Evolutionary conservation across 2,797 vertebrate genomes (phyloP).

Genomic region (Paguma larvata): DNA sequence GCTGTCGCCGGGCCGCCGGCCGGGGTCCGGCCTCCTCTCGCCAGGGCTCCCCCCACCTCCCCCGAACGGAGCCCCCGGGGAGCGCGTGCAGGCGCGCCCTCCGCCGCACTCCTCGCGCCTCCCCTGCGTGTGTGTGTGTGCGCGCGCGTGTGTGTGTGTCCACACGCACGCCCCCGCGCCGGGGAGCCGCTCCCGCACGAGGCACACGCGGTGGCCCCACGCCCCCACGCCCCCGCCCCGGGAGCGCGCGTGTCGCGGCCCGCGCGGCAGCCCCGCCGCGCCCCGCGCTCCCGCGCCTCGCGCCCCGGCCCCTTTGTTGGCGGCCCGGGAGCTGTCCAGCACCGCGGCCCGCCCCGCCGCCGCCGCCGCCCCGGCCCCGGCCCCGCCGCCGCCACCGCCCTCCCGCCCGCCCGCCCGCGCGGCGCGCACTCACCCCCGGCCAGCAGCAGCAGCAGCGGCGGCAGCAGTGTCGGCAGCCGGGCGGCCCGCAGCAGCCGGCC

Average conservation of each 20-base stretch:
- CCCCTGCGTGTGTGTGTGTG: not conserved
- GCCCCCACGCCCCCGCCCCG: not conserved
- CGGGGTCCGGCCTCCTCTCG: not conserved
- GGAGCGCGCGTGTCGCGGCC: not conserved
- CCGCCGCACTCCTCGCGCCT: not conserved
- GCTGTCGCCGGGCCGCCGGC: not conserved
- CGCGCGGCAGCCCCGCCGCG: not conserved
- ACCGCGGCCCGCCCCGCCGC: not conserved
- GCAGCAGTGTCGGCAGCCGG: slow-evolving; percentile 13
- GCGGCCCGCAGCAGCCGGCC: slow-evolving; percentile 63
- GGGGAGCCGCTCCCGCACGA: not conserved
- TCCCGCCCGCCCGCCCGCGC: not conserved
- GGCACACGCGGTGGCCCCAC: not conserved
- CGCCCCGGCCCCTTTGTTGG: slow-evolving; percentile 75
- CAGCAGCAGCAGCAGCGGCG: not conserved
- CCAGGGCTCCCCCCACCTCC: too few species aligned
- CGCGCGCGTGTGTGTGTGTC: not conserved
- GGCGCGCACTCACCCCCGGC: slow-evolving; percentile 76
- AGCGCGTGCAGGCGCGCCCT: not conserved
- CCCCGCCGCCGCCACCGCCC: not conserved
- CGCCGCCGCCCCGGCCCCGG: not conserved
- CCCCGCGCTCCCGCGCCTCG: not conserved
- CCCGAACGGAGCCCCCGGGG: not conserved
- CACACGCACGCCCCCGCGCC: not conserved
- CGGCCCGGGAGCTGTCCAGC: slow-evolving; percentile 70